phyloP scores from a whole-genome alignment of 2,797 vertebrate genomes.

The Buphagus erythrorhynchus region DNA sequence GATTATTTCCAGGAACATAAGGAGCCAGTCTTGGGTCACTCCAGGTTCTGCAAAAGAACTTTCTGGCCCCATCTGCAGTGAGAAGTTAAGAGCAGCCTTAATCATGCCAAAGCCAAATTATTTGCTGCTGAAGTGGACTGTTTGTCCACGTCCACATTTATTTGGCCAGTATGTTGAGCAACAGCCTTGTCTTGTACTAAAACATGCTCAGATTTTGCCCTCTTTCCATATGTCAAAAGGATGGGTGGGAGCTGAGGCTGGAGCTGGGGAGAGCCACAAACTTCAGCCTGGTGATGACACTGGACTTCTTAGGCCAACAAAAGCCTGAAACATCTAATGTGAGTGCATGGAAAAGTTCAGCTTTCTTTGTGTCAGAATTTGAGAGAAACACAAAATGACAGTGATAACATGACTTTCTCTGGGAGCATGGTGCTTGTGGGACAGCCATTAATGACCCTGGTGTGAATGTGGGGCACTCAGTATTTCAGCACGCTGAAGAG shows the following conservation, averaged over 20 bases:
- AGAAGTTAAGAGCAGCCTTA: not conserved
- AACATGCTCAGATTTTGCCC: not conserved
- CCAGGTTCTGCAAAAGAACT: not conserved
- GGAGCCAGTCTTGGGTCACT: not conserved
- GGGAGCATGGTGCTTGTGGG: rapidly evolving
- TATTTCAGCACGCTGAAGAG: not conserved
- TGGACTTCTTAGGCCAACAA: not conserved
- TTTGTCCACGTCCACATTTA: not conserved
- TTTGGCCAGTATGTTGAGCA: not conserved
- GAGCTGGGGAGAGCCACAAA: not conserved
- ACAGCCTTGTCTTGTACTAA: not conserved
- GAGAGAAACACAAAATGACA: not conserved
- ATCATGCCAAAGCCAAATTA: not conserved
- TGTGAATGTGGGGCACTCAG: not conserved
- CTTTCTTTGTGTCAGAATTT: not conserved
- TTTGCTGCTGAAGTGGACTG: not conserved
- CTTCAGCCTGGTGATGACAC: not conserved
- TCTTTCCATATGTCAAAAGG: not conserved
- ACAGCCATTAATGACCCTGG: not conserved
- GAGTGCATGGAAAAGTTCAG: not conserved
- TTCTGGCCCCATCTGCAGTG: not conserved
- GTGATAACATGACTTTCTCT: not conserved
- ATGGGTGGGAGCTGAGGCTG: not conserved
- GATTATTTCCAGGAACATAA: not conserved
- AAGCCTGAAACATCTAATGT: not conserved